phyloP scores from a whole-genome alignment of 2,888 invertebrate genomes.

The Chelonus formosanus region DNA sequence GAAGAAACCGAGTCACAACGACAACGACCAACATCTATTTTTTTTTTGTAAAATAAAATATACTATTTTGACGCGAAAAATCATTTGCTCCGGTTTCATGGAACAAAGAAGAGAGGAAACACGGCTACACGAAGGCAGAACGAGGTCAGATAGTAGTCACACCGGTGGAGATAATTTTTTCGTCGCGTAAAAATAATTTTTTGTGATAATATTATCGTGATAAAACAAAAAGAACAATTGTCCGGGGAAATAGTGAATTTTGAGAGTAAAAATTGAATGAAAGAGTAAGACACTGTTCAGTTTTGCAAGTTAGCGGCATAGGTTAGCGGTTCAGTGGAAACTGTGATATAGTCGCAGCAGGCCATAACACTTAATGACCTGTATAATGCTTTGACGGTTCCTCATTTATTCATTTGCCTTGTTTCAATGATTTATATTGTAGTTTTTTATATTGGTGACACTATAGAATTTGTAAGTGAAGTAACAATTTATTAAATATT shows the following conservation, averaged over 20 bases:
- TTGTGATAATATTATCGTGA: constrained; percentile 23
- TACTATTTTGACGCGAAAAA: not conserved
- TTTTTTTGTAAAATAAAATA: not conserved
- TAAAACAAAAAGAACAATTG: not conserved
- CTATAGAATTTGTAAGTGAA: not conserved
- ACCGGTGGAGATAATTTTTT: constrained; percentile 5
- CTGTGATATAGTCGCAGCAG: constrained; percentile 25
- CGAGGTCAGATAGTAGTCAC: constrained; percentile 11
- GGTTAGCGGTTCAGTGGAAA: constrained; percentile 22
- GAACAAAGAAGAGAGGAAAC: constrained; percentile 8
- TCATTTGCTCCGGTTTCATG: constrained; percentile 3
- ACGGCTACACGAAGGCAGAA: not conserved
- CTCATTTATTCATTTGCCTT: constrained; percentile 20
- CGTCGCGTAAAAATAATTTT: not conserved
- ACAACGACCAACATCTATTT: not conserved
- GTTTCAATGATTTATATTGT: constrained; percentile 25
- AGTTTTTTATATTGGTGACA: constrained; percentile 10
- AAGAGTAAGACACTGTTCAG: not conserved
- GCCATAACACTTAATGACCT: constrained; percentile 18
- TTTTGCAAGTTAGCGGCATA: not conserved
- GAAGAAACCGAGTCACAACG: not conserved
- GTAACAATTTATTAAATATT: not conserved
- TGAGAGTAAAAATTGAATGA: not conserved
- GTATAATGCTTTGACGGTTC: constrained; percentile 18
- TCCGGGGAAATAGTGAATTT: no score